These are phyloP conservation scores for Episyrphus balteatus DNA, from an alignment of 1,140 invertebrate species.

Conservation along the genomic window DNA sequence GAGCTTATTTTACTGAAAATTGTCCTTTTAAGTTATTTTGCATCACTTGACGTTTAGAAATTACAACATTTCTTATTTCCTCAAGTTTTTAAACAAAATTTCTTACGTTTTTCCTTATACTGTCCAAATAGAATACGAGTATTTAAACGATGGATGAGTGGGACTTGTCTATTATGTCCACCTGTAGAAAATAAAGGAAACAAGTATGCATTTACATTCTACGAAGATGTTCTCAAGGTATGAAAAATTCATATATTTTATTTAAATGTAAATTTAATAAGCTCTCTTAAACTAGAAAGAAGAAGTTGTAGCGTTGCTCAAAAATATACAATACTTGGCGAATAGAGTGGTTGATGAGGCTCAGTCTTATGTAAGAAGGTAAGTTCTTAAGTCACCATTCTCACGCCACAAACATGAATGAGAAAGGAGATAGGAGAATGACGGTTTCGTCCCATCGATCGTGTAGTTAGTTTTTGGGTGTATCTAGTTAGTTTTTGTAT, in stretches of 20 bases:
- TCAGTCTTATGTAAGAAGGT: constrained; percentile 23
- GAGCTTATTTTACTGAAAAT: too few relatives aligned
- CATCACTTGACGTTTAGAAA: too few relatives aligned
- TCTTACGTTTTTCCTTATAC: neutral
- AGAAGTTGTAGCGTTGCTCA: constrained; percentile 53
- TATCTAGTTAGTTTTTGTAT: too few relatives aligned
- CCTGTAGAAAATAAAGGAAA: constrained; percentile 38
- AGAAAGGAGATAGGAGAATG: too few relatives aligned
- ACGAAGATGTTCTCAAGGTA: constrained; percentile 60
- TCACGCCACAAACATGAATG: too few relatives aligned
- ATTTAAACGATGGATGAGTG: constrained; percentile 74
- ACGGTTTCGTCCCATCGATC: too few relatives aligned
- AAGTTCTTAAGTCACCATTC: too few relatives aligned
- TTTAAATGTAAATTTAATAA: constrained; percentile 1
- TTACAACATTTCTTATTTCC: too few relatives aligned
- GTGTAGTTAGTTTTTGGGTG: too few relatives aligned
- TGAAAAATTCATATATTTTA: constrained; percentile 12
- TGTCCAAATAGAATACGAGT: constrained; percentile 46
- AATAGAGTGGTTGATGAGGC: constrained; percentile 50
- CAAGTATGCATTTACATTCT: constrained; percentile 56
- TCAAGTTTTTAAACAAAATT: neutral
- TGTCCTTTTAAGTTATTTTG: too few relatives aligned
- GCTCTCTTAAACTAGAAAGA: neutral
- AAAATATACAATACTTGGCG: constrained; percentile 53
- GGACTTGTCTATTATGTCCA: constrained; percentile 62